Evolutionary conservation across 2,113 vertebrate species (phyloP).

Genomic region (Cyprinodon variegatus): DNA sequence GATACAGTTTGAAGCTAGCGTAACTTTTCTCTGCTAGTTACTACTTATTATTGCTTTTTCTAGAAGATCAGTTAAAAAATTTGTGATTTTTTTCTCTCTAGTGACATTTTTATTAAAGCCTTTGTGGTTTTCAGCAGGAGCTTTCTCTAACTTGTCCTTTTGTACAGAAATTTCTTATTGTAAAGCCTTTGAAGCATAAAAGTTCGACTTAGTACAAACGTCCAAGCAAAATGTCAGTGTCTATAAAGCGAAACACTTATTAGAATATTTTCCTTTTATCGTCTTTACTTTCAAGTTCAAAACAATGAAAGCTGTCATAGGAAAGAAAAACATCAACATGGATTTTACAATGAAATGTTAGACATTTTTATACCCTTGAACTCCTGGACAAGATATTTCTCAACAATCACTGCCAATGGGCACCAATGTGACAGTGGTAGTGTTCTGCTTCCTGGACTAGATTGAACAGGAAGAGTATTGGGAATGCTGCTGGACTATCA

Average conservation of each 20-base stretch:
- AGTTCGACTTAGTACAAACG: conserved; percentile 27
- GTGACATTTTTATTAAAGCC: conserved; percentile 18
- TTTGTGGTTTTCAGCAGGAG: conserved; percentile 21
- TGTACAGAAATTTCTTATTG: conserved; percentile 24
- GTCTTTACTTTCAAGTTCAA: too few relatives aligned
- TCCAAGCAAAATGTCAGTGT: background rate
- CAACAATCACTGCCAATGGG: conserved; percentile 47
- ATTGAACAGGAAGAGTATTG: conserved; percentile 38
- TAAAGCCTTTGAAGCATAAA: conserved; percentile 1
- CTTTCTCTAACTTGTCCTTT: conserved; percentile 21
- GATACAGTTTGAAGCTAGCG: background rate
- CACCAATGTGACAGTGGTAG: conserved; percentile 37
- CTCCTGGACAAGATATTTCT: conserved; percentile 52
- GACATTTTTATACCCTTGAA: conserved; percentile 53
- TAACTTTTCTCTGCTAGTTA: conserved; percentile 14
- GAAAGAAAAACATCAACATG: conserved; percentile 22
- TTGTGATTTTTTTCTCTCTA: background rate
- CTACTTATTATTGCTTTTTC: conserved; percentile 12
- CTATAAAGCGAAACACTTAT: background rate
- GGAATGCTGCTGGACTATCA: conserved; percentile 65
- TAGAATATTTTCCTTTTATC: background rate
- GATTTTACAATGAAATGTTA: conserved; percentile 19
- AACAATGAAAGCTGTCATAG: conserved; percentile 6
- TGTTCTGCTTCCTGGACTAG: conserved; percentile 58
- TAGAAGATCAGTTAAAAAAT: background rate